These are phyloP conservation scores for Pseudochirops cupreus DNA, from an alignment of 2,797 vertebrate species.

Conservation along the genomic window DNA sequence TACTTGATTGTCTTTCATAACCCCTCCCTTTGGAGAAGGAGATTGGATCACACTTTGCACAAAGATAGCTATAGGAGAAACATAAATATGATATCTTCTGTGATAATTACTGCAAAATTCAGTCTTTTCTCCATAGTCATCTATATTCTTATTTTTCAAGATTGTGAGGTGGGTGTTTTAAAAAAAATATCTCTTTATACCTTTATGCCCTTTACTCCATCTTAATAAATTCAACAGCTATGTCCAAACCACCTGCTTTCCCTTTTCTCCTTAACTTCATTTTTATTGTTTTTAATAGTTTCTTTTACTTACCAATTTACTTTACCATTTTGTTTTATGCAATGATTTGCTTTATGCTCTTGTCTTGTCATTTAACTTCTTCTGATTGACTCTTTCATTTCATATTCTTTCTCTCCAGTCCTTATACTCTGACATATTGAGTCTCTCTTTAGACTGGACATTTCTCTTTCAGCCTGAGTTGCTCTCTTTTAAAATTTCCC, in stretches of 20 bases:
- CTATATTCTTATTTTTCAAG: background rate
- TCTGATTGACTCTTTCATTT: background rate
- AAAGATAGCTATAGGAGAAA: background rate
- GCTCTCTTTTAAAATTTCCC: background rate
- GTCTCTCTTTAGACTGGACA: background rate
- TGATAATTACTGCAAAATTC: background rate
- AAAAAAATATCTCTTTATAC: background rate
- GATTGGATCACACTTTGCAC: background rate
- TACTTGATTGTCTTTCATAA: background rate
- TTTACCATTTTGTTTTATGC: background rate
- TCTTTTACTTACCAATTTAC: background rate
- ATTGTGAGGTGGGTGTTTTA: background rate
- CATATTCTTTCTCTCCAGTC: background rate
- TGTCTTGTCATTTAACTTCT: background rate
- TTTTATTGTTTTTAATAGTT: background rate
- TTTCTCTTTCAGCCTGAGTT: background rate
- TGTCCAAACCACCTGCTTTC: background rate
- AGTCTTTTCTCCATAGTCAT: background rate
- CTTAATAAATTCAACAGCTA: background rate
- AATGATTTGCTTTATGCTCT: background rate
- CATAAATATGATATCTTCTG: background rate
- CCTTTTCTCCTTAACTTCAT: background rate
- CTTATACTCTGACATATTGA: background rate
- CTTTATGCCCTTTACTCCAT: background rate
- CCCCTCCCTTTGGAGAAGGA: too few species aligned